These are phyloP conservation scores for Formicarius rufipectus DNA, from an alignment of 2,113 vertebrate species.

Conservation along the genomic window DNA sequence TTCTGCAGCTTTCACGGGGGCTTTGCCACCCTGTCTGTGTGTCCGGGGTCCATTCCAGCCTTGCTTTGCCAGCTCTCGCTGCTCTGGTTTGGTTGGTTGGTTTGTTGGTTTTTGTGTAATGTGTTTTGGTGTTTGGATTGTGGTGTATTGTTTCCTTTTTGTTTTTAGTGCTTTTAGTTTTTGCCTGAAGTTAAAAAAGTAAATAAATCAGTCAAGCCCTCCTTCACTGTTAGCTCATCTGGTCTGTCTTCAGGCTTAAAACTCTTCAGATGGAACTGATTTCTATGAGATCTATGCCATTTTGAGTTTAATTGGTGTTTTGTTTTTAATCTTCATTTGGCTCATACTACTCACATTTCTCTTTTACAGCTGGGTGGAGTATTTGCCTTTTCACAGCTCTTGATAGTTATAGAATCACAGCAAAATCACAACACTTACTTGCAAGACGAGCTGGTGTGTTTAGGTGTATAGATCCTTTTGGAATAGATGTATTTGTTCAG, in stretches of 20 bases:
- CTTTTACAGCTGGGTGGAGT: not conserved
- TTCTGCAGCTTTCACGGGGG: not conserved
- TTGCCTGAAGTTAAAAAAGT: not conserved
- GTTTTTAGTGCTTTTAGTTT: not conserved
- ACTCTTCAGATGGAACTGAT: conserved; percentile 8
- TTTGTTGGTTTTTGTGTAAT: not conserved
- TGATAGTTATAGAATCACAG: not conserved
- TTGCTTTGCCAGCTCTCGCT: not conserved
- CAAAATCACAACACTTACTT: not conserved
- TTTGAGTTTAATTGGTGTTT: not conserved
- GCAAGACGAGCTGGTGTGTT: not conserved
- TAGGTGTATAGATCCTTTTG: not conserved
- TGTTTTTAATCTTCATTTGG: conserved; percentile 1
- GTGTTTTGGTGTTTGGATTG: not conserved
- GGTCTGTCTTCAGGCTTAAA: not conserved
- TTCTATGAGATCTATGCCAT: not conserved
- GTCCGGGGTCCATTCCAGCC: not conserved
- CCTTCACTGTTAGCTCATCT: conserved; percentile 11
- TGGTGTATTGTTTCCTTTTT: too few relatives aligned
- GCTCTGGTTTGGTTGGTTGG: not conserved
- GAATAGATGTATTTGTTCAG: fast-evolving
- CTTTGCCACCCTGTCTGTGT: not conserved
- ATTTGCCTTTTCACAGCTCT: not conserved
- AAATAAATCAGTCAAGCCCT: not conserved
- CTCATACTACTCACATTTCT: not conserved